These are phyloP conservation scores for Idaea aversata DNA, from an alignment of 2,888 invertebrate species.

Conservation along the genomic window DNA sequence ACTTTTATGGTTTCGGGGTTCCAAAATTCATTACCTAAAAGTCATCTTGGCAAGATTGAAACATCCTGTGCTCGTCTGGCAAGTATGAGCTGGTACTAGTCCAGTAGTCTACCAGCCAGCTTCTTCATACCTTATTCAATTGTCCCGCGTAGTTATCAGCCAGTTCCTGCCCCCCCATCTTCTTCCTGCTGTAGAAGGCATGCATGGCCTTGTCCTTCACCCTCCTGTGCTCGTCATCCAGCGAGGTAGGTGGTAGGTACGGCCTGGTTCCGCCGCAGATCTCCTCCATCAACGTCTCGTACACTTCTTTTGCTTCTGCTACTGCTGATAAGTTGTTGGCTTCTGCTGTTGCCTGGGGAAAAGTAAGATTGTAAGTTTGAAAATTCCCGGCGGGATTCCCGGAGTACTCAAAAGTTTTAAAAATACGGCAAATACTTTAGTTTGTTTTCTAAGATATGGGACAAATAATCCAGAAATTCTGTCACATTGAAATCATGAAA, in stretches of 20 bases:
- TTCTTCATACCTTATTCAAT: constrained; percentile 82
- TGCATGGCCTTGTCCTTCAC: constrained; percentile 87
- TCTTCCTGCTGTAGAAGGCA: constrained; percentile 89
- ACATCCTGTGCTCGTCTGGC: too few species aligned
- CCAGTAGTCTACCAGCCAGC: background rate
- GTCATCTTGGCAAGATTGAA: too few species aligned
- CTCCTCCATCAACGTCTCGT: constrained; percentile 94
- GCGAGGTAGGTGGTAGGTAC: constrained; percentile 90
- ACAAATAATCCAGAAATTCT: too few species aligned
- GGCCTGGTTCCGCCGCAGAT: constrained; percentile 96
- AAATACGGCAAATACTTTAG: too few species aligned
- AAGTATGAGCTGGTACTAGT: background rate
- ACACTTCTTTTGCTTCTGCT: constrained; percentile 94
- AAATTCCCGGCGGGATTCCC: background rate
- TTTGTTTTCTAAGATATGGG: too few species aligned
- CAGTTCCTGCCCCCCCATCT: constrained; percentile 99
- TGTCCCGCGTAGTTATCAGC: constrained; percentile 90
- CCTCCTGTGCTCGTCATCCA: constrained; percentile 91
- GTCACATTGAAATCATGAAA: too few species aligned
- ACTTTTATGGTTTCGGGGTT: too few species aligned
- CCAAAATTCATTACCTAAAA: too few species aligned
- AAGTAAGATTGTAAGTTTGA: background rate
- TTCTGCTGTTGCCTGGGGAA: constrained; percentile 87
- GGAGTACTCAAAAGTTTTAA: too few species aligned
- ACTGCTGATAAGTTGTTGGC: constrained; percentile 98